Evolutionary conservation across 2,797 vertebrate genomes (phyloP).

Genomic region (Eutrigla gurnardus): DNA sequence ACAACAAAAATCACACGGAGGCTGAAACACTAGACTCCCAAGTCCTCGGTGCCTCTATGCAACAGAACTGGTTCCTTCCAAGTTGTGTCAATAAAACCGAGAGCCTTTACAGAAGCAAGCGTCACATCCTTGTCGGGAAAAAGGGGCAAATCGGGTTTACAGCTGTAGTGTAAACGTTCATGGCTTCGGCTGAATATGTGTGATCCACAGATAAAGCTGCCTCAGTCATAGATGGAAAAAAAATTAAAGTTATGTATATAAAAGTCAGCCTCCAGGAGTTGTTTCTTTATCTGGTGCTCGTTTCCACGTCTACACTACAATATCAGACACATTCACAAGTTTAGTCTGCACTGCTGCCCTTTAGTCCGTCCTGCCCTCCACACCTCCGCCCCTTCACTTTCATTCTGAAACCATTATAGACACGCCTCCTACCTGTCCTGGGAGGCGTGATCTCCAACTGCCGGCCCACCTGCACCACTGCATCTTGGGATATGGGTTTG

Average conservation of each 20-base stretch:
- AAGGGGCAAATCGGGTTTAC: constrained; percentile 1
- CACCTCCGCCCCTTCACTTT: constrained; percentile 29
- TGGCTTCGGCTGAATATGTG: constrained; percentile 15
- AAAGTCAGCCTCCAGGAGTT: constrained; percentile 12
- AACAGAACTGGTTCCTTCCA: constrained; percentile 58
- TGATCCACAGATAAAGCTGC: constrained; percentile 3
- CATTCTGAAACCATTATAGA: constrained; percentile 47
- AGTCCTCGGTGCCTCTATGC: constrained; percentile 36
- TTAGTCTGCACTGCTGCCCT: constrained; percentile 59
- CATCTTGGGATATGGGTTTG: constrained; percentile 85
- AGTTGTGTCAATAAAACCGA: constrained; percentile 69
- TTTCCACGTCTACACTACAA: constrained; percentile 26
- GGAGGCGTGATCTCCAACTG: constrained; percentile 80
- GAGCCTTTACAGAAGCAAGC: constrained; percentile 58
- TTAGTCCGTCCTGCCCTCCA: constrained; percentile 58
- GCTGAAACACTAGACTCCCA: constrained; percentile 35
- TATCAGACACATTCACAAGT: constrained; percentile 8
- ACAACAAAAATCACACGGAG: constrained; percentile 14
- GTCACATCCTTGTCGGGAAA: constrained; percentile 39
- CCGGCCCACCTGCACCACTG: constrained; percentile 85
- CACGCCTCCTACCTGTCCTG: constrained; percentile 82
- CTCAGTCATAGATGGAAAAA: not conserved
- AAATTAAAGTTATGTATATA: not conserved
- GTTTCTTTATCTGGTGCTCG: constrained; percentile 26
- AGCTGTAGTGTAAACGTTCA: not conserved